phyloP scores from a whole-genome alignment of 1,140 invertebrate species.

The Cydia strobilella region DNA sequence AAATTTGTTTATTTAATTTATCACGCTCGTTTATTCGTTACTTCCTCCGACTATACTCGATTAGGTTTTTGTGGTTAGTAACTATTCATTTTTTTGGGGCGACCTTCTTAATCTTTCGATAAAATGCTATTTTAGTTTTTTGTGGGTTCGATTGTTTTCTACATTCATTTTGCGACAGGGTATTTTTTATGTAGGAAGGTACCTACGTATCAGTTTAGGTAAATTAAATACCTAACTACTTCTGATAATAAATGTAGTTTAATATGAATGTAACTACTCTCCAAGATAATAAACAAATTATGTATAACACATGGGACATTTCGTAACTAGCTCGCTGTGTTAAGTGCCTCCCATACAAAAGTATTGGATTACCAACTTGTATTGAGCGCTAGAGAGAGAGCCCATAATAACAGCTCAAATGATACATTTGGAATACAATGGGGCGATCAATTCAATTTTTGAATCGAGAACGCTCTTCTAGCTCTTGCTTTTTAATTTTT shows the following conservation, averaged over 20 bases:
- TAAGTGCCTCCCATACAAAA: constrained; percentile 79
- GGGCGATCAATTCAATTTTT: constrained; percentile 80
- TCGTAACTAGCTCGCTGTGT: constrained; percentile 55
- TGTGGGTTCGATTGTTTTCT: constrained; percentile 53
- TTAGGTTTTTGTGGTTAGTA: constrained; percentile 69
- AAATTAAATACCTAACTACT: no score
- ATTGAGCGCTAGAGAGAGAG: constrained; percentile 71
- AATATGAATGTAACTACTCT: constrained; percentile 22
- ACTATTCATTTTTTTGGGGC: constrained; percentile 49
- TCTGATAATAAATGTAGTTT: not conserved
- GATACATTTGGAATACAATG: constrained; percentile 80
- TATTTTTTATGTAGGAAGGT: constrained; percentile 1
- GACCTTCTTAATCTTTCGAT: constrained; percentile 47
- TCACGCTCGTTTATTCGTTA: constrained; percentile 72
- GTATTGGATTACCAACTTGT: constrained; percentile 78
- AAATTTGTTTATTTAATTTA: constrained; percentile 79
- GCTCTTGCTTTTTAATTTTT: constrained; percentile 64
- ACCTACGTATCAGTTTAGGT: not conserved
- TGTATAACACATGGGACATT: constrained; percentile 57
- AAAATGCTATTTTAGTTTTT: constrained; percentile 55
- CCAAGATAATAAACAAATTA: constrained; percentile 68
- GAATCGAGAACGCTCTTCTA: constrained; percentile 79
- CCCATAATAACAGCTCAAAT: constrained; percentile 80
- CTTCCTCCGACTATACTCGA: constrained; percentile 69
- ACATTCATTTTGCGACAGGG: constrained; percentile 10